phyloP scores from a whole-genome alignment of 2,797 vertebrate genomes.

The Gobio occitaniae region DNA sequence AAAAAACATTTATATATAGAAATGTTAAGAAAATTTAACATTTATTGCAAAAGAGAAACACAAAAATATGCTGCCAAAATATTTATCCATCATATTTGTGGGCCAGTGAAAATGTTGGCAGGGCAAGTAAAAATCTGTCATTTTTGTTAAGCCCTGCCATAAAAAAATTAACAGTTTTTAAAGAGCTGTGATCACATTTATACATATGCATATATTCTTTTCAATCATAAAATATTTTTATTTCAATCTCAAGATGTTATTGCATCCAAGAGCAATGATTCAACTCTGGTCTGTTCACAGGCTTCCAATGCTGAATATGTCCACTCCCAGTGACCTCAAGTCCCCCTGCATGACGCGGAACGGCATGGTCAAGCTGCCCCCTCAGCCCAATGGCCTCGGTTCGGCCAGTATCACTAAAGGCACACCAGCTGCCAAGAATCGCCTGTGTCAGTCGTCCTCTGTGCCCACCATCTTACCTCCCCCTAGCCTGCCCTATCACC shows the following conservation, averaged over 20 bases:
- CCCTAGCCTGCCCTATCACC: slow-evolving; percentile 83
- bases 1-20: no score
- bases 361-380: slow-evolving; percentile 94
- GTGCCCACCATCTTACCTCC: slow-evolving; percentile 90
- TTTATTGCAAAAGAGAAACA: not conserved
- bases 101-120: not conserved
- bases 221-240: slow-evolving; percentile 5
- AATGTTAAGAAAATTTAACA: not conserved
- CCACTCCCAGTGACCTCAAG: slow-evolving; percentile 93
- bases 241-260: slow-evolving; percentile 12
- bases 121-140: slow-evolving; percentile 4
- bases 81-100: not conserved
- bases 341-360: slow-evolving; percentile 96
- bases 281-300: slow-evolving; percentile 62
- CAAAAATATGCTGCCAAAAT: not conserved
- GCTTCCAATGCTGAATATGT: slow-evolving; percentile 93
- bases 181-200: not conserved
- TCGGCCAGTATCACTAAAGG: slow-evolving; percentile 99
- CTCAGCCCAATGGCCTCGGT: slow-evolving; percentile 93
- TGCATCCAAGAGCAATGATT: not conserved
- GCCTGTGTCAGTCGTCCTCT: slow-evolving; percentile 93
- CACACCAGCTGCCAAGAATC: slow-evolving; percentile 96
- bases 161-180: slow-evolving; percentile 12
- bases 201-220: not conserved
- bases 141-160: slow-evolving; percentile 7